Evolutionary conservation across 2,888 invertebrate genomes (phyloP).

Genomic region (Caradrina clavipalpis): DNA sequence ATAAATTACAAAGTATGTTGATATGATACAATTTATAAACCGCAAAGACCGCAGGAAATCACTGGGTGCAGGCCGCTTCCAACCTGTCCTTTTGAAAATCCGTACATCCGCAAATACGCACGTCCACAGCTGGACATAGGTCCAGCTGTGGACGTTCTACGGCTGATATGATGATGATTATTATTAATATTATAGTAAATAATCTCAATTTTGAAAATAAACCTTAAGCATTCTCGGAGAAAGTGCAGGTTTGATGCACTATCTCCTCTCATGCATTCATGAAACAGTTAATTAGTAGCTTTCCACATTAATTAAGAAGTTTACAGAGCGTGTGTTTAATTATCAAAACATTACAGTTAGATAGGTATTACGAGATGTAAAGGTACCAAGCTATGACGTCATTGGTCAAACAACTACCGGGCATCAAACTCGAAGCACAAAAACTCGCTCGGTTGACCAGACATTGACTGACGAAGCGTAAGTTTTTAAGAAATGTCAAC

Average conservation of each 20-base stretch:
- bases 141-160: too few species aligned
- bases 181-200: too few species aligned
- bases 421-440: slow-evolving; percentile 7
- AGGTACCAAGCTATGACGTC: background rate
- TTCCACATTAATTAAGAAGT: slow-evolving; percentile 3
- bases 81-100: too few species aligned
- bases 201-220: background rate
- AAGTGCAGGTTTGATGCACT: slow-evolving; percentile 16
- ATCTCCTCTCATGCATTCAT: background rate
- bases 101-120: too few species aligned
- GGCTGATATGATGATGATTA: too few species aligned
- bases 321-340: slow-evolving; percentile 20
- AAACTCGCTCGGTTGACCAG: slow-evolving; percentile 15
- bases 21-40: too few species aligned
- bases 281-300: background rate
- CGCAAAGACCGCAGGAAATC: too few species aligned
- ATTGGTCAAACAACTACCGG: slow-evolving; percentile 5
- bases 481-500: slow-evolving; percentile 11
- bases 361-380: slow-evolving; percentile 1
- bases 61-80: too few species aligned
- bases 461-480: slow-evolving; percentile 11
- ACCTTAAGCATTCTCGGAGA: slow-evolving; percentile 21
- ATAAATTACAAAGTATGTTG: too few species aligned
- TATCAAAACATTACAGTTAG: slow-evolving; percentile 10
- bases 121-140: too few species aligned